These are phyloP conservation scores for Paraplagusia blochii DNA, from an alignment of 2,113 vertebrate genomes.

Conservation along the genomic window DNA sequence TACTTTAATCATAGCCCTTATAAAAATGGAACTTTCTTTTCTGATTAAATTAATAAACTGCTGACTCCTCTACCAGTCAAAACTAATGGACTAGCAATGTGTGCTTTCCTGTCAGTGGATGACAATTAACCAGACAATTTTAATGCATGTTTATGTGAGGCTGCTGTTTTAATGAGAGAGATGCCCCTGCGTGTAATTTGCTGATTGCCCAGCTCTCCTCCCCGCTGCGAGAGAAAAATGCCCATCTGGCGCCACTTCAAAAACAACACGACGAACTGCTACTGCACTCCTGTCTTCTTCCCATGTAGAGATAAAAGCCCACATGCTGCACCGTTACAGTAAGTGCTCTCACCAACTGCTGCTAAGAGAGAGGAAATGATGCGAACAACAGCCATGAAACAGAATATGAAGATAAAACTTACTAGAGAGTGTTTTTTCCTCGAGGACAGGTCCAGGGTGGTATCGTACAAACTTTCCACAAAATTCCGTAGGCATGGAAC, in stretches of 20 bases:
- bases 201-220: conserved; percentile 17
- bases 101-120: not conserved
- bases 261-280: not conserved
- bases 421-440: conserved; percentile 98
- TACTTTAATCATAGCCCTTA: too few species aligned
- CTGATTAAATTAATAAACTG: not conserved
- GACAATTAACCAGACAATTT: not conserved
- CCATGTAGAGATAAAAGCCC: conserved; percentile 42
- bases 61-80: not conserved
- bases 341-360: conserved; percentile 45
- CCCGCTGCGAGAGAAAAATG: conserved; percentile 24
- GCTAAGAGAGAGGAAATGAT: conserved; percentile 51
- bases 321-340: conserved; percentile 42
- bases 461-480: conserved; percentile 95
- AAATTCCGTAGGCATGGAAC: conserved; percentile 98
- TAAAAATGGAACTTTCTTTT: too few species aligned
- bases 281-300: conserved; percentile 26
- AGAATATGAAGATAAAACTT: conserved; percentile 60
- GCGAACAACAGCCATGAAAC: conserved; percentile 21
- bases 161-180: conserved; percentile 12
- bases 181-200: conserved; percentile 17
- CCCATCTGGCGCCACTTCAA: conserved; percentile 35
- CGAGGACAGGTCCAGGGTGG: conserved; percentile 94
- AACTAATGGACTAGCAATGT: not conserved
- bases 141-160: conserved; percentile 2